Conservation (phyloP, 2,113 vertebrate genomes). For the Apeltes quadracus region DNA sequence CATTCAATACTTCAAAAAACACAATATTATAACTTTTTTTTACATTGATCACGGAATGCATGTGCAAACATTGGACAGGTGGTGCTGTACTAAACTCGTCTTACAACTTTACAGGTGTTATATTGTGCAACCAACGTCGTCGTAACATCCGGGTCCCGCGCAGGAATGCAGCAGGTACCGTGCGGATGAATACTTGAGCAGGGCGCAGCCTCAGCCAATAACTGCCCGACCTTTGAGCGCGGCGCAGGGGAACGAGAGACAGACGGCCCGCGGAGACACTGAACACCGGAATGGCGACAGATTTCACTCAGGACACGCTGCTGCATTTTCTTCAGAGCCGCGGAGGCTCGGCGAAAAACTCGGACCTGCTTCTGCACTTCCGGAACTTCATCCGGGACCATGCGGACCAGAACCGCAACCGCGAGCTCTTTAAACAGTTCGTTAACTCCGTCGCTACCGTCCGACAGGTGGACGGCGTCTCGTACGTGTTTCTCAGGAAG, state of each 20-base stretch:
- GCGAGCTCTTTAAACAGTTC: slow-evolving; percentile 90
- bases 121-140: background rate
- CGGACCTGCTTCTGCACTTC: slow-evolving; percentile 87
- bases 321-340: slow-evolving; percentile 84
- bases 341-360: slow-evolving; percentile 86
- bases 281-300: slow-evolving; percentile 81
- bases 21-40: no score
- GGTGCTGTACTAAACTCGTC: background rate
- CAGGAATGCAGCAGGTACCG: slow-evolving; percentile 55
- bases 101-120: background rate
- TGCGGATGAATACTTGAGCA: slow-evolving; percentile 55
- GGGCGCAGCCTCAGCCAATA: slow-evolving; percentile 56
- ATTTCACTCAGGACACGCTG: slow-evolving; percentile 88
- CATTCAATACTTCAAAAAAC: no score
- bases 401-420: slow-evolving; percentile 77
- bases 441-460: slow-evolving; percentile 92
- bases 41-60: no score
- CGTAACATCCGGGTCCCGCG: slow-evolving; percentile 54
- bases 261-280: background rate
- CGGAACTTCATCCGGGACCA: slow-evolving; percentile 81
- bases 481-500: slow-evolving; percentile 84
- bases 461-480: slow-evolving; percentile 75
- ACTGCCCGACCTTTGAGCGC: slow-evolving; percentile 54
- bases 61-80: no score
- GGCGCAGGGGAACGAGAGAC: background rate